phyloP scores from a whole-genome alignment of 2,888 invertebrate genomes.

The Andrena bicolor region DNA sequence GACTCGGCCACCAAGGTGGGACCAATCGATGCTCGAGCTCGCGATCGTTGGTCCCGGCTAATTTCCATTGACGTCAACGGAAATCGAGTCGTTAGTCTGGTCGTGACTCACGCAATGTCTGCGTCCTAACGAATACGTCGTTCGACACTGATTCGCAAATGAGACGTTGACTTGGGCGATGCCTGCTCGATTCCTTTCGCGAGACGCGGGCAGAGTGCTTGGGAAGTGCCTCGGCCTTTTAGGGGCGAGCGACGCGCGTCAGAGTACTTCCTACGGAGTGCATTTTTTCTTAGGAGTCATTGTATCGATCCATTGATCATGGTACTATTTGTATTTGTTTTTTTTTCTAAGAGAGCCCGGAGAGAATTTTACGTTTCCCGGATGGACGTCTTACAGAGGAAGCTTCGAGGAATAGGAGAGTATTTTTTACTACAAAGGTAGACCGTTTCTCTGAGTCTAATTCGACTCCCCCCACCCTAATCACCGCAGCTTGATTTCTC shows the following conservation, averaged over 20 bases:
- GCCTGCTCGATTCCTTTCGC: background rate
- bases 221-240: background rate
- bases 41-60: slow-evolving; percentile 11
- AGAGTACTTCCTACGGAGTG: too few species aligned
- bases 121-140: slow-evolving; percentile 4
- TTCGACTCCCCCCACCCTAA: background rate
- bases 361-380: too few species aligned
- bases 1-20: background rate
- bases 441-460: background rate
- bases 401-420: too few species aligned
- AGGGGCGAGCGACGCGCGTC: background rate
- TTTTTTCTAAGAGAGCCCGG: too few species aligned
- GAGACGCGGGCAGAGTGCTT: background rate
- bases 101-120: slow-evolving; percentile 31
- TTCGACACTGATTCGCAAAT: background rate
- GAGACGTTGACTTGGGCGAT: background rate
- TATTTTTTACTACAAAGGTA: slow-evolving; percentile 5
- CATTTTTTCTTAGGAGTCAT: too few species aligned
- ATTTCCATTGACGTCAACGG: slow-evolving; percentile 42
- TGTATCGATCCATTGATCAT: background rate
- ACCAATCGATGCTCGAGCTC: slow-evolving; percentile 19
- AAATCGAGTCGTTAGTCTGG: slow-evolving; percentile 7
- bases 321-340: background rate
- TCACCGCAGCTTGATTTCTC: slow-evolving; percentile 19
- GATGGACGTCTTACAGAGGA: too few species aligned